These are phyloP conservation scores for Epiblema foenella DNA, from an alignment of 2,888 invertebrate genomes.

Conservation along the genomic window DNA sequence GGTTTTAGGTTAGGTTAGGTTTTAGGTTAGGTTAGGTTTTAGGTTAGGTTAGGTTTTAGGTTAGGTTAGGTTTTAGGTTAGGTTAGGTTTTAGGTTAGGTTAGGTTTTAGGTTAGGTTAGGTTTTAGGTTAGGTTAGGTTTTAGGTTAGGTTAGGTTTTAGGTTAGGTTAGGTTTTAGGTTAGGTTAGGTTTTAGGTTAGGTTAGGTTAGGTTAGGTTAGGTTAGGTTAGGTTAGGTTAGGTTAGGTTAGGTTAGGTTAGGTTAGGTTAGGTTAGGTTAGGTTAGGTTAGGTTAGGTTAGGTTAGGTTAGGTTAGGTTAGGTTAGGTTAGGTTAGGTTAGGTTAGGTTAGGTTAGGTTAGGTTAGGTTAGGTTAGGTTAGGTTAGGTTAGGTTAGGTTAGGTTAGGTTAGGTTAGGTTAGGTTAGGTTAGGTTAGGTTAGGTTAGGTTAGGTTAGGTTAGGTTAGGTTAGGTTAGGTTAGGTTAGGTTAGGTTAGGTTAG, in stretches of 20 bases:
- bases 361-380: slow-evolving; percentile 5
- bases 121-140: slow-evolving; percentile 22
- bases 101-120: slow-evolving; percentile 11
- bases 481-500: slow-evolving; percentile 6
- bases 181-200: slow-evolving; percentile 8
- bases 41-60: slow-evolving; percentile 11
- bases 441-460: slow-evolving; percentile 8
- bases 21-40: background rate
- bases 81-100: slow-evolving; percentile 14
- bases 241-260: slow-evolving; percentile 20
- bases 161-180: slow-evolving; percentile 8
- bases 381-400: background rate
- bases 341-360: slow-evolving; percentile 5
- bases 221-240: slow-evolving; percentile 8
- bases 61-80: slow-evolving; percentile 13
- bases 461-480: background rate
- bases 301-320: background rate
- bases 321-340: background rate
- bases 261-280: slow-evolving; percentile 22
- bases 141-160: slow-evolving; percentile 8
- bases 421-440: background rate
- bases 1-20: slow-evolving; percentile 8
- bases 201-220: slow-evolving; percentile 8
- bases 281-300: slow-evolving; percentile 8
- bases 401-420: background rate